Evolutionary conservation across 2,888 invertebrate species (phyloP).

Genomic region (Caenorhabditis becei): DNA sequence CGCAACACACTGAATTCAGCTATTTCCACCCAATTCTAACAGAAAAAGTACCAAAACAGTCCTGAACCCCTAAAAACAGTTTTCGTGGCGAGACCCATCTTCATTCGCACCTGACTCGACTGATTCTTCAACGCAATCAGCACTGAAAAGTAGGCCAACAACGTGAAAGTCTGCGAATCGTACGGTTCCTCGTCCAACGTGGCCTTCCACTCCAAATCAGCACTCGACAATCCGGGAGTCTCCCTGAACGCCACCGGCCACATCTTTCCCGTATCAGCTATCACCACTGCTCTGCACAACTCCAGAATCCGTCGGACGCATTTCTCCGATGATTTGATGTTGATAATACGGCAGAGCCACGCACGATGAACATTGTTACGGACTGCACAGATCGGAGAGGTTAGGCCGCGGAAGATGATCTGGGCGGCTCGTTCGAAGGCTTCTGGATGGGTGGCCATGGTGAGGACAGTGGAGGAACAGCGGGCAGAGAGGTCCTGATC

Average conservation of each 20-base stretch:
- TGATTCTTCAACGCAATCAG: constrained; percentile 17
- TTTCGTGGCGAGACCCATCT: too few relatives aligned
- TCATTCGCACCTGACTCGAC: constrained; percentile 21
- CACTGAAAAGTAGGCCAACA: constrained; percentile 41
- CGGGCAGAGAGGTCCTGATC: constrained; percentile 34
- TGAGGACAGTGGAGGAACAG: constrained; percentile 26
- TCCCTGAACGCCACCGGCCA: constrained; percentile 34
- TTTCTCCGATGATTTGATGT: constrained; percentile 17
- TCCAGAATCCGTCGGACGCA: constrained; percentile 29
- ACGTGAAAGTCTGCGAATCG: neutral
- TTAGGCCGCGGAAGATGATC: constrained; percentile 33
- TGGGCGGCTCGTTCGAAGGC: constrained; percentile 13
- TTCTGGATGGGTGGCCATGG: neutral
- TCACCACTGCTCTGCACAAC: constrained; percentile 4
- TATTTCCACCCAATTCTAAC: too few relatives aligned
- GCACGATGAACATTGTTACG: constrained; percentile 40
- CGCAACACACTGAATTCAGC: too few relatives aligned
- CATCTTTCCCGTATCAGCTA: neutral
- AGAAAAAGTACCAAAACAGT: too few relatives aligned
- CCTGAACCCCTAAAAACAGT: too few relatives aligned
- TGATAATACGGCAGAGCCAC: constrained; percentile 46
- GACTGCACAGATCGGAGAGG: constrained; percentile 13
- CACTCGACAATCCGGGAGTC: constrained; percentile 32
- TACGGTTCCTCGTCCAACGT: constrained; percentile 33
- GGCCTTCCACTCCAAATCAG: constrained; percentile 46